Percentiles rank a stretch among this genome's conserved stretches.
Conservation (phyloP, 2,797 vertebrate species). For the Rhinogobio ventralis region DNA sequence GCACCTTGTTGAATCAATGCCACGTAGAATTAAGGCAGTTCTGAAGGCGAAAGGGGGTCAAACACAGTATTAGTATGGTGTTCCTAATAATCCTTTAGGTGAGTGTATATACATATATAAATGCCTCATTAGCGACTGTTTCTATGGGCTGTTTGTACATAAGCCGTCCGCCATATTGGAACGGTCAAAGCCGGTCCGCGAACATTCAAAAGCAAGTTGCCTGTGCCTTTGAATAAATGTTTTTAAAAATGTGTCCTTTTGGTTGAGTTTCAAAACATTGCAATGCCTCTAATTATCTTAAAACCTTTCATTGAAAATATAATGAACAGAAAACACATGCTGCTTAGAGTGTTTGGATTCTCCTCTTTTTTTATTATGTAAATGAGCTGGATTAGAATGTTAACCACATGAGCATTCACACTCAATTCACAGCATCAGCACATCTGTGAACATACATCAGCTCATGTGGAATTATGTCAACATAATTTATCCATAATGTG, state of each 20-base stretch:
- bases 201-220: too few species aligned
- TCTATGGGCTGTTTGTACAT: too few species aligned
- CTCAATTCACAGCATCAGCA: not conserved
- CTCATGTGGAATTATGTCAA: constrained; percentile 1
- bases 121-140: too few species aligned
- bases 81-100: too few species aligned
- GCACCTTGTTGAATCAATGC: too few species aligned
- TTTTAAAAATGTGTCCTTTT: not conserved
- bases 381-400: not conserved
- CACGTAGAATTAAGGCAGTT: too few species aligned
- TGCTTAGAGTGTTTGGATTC: not conserved
- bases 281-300: not conserved
- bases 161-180: too few species aligned
- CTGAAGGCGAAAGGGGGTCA: too few species aligned
- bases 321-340: not conserved
- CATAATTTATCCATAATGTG: constrained; percentile 25
- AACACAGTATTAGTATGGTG: too few species aligned
- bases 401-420: constrained; percentile 2
- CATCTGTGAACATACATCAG: not conserved
- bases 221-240: not conserved
- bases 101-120: too few species aligned
- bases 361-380: not conserved
- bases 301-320: not conserved
- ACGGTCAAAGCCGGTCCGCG: too few species aligned
- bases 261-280: not conserved